Base-by-base conservation (phyloP, 2,888 invertebrate genomes). In the Thysanoteuthis rhombus region DNA sequence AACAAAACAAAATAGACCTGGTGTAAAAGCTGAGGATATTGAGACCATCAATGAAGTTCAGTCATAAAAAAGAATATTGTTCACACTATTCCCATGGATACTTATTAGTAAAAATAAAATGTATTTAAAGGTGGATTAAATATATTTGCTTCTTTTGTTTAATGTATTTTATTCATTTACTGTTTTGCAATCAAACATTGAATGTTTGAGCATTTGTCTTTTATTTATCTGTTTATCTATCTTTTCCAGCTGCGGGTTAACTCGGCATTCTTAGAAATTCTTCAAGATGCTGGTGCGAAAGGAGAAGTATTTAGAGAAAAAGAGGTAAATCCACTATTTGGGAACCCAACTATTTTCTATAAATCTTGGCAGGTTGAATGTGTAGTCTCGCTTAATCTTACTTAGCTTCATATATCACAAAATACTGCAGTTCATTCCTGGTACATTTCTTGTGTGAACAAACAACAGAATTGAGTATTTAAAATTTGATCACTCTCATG, bases 251-350 rank as follows among this genome's bases (percentile, higher is more conserved):
- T 96, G 28, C 94, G 95, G 40, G 95, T 96, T 1, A 96, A 94
- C 38, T 93, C 94, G 8, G 94, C 93, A 3, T 95, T 96, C 52
- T 94, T 96, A 36, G 94, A 95, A 42, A 94, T 96, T 12, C 93
- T 96, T 19, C 94, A 94, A 45, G 92, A 92, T 39, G 95, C 94
- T 40, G 96, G 96, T 32, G 96, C 95, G 16, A 94, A 94, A 1
- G 95, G 95, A 12, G 95, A 96, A 94, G 94, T 95, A 5, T 96
- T 96, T 93, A 96, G 96, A 25, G 95, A 95, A 94, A 95, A 95
- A 94, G 96, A 96, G 95, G 96, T 96, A 94, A 90, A 40, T 38
- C 0, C 39, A 38, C 1, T 38, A 28, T 25, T 90, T 90, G 90
- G 0, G 6, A 90, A 22, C 19, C 25, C 25, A 6, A 1, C 22